Evolutionary conservation across 2,797 vertebrate genomes (phyloP), one percentile per base, ranked within the genome.

Genomic region (Gouania willdenowi): DNA sequence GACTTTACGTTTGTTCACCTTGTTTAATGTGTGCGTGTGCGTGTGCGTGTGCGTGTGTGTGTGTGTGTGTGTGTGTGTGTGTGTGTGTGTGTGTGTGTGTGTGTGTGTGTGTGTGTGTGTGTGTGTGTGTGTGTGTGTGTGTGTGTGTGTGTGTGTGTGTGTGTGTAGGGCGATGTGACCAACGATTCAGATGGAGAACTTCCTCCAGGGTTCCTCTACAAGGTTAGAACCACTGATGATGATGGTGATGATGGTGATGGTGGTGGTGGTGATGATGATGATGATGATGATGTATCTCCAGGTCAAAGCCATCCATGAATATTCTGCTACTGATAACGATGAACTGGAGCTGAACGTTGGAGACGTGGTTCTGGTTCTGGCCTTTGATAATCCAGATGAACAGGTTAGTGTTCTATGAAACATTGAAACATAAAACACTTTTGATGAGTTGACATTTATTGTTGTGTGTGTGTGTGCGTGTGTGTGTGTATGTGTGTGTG

Each of bases 281-380:
- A 3, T 26, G n/a, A n/a, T 3, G 13, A 13, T 14, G 3, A 14
- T 14, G 3, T n/a, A n/a, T n/a, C n/a, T 25, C 2, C 60, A 90
- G 89, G 89, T 89, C 1, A 88, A 83, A 54, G 87, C 72, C 0
- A 72, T 95, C 61, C 96, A 98, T 0, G 96, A 98, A 50, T 98
- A 98, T 35, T 62, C 72, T 0, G 92, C 95, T 51, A 98, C 94
- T 0, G 95, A 98, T 51, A 91, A 73, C 0, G 96, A 98, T 0
- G 95, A 98, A 63, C 84, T 98, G 57, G 92, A 94, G 20, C 86
- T 98, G 71, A 95, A 94, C 76, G 66, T 88, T 0, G 94, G 94
- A 0, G 95, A 98, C 0, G 36, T 91, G 5, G 93, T 98, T 33
- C 82, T 97, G 47, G 95, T 98, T 55, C 48, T 95, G 79, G 87